Conservation (phyloP, 2,797 vertebrate genomes). For the Aselliscus stoliczkanus region DNA sequence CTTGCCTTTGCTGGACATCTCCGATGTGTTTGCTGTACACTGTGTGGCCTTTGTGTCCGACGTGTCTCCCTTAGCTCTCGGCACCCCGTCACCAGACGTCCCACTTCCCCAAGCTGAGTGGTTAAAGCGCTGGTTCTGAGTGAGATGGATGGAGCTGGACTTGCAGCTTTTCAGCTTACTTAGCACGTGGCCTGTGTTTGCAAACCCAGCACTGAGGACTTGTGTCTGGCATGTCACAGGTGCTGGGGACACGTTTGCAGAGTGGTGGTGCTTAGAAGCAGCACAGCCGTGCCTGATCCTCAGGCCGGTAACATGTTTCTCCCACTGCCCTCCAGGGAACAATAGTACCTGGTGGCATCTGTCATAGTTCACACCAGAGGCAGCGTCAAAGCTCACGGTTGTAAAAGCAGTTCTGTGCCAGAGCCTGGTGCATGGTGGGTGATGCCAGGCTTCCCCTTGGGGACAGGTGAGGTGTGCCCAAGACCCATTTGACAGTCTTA, state of each 20-base stretch:
- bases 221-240: not conserved
- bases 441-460: not conserved
- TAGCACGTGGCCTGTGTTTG: not conserved
- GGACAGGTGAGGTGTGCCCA: not conserved
- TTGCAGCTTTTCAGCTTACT: fast-evolving
- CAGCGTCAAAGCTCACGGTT: fast-evolving
- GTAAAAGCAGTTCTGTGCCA: no score
- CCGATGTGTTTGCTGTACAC: fast-evolving
- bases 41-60: not conserved
- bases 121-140: not conserved
- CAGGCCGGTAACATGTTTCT: fast-evolving
- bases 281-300: not conserved
- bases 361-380: not conserved
- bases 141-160: not conserved
- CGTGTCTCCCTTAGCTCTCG: fast-evolving
- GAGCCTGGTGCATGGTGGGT: no score
- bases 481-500: no score
- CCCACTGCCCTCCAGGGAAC: not conserved
- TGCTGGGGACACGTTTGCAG: not conserved
- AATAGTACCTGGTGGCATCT: no score
- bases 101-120: fast-evolving
- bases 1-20: not conserved
- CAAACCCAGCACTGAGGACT: not conserved
- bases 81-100: fast-evolving
- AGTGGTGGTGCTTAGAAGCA: not conserved